Percentiles rank a stretch among this genome's conserved stretches.
Evolutionary conservation across 1,140 invertebrate genomes (phyloP).

Genomic region (Drosophila kurseongensis): DNA sequence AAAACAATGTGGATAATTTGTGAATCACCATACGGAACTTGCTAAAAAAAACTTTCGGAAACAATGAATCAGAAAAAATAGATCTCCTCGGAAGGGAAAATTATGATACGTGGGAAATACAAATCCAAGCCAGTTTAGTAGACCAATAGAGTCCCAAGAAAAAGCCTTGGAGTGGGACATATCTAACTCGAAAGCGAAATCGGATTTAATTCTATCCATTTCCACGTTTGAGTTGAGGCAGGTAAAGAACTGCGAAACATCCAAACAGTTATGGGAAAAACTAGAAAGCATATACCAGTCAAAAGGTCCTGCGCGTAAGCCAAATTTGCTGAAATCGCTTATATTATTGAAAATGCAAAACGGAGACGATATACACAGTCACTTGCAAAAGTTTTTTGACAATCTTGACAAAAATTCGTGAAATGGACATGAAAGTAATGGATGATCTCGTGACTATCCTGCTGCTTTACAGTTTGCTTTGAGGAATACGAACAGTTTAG

Average conservation of each 20-base stretch:
- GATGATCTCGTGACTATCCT: no score
- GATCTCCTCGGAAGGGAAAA: not conserved
- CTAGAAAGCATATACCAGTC: not conserved
- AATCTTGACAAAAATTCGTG: not conserved
- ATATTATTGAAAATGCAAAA: not conserved
- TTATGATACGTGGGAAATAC: constrained; percentile 7
- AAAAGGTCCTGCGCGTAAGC: not conserved
- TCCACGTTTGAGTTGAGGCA: not conserved
- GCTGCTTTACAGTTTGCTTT: no score
- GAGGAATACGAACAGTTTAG: not conserved
- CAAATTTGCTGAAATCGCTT: constrained; percentile 1
- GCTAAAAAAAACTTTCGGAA: no score
- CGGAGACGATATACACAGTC: not conserved
- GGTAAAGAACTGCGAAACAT: not conserved
- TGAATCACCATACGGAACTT: no score
- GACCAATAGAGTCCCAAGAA: not conserved
- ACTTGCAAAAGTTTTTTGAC: not conserved
- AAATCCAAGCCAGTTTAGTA: not conserved
- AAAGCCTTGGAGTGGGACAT: not conserved
- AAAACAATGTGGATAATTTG: no score
- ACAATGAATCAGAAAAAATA: no score
- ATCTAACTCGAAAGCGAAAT: not conserved
- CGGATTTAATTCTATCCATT: constrained; percentile 2
- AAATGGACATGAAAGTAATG: not conserved
- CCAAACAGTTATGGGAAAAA: no score